Evolutionary conservation across 2,797 vertebrate species (phyloP).

Genomic region (Trichosurus vulpecula): DNA sequence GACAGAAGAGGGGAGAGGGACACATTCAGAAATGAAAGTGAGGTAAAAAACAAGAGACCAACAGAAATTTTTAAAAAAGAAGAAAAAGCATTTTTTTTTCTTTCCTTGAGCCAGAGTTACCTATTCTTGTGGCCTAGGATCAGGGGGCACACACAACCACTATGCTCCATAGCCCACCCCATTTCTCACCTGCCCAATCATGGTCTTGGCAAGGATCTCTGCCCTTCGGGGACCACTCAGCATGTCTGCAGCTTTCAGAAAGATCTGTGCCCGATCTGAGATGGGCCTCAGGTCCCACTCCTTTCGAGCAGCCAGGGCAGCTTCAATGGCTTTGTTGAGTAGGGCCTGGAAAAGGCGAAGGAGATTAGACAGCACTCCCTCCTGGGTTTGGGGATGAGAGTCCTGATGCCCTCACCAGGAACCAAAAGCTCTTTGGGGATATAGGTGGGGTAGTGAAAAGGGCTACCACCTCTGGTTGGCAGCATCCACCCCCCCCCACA

Average conservation of each 20-base stretch:
- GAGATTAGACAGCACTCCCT: neutral
- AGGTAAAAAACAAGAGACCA: neutral
- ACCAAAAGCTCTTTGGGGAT: neutral
- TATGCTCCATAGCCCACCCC: fast-evolving
- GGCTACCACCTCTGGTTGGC: neutral
- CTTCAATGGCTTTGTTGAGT: constrained; percentile 92
- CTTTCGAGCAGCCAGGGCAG: constrained; percentile 88
- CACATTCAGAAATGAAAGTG: neutral
- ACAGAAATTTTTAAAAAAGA: neutral
- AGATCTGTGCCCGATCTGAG: constrained; percentile 92
- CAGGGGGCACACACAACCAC: fast-evolving
- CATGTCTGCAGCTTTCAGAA: constrained; percentile 93
- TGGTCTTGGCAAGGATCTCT: constrained; percentile 95
- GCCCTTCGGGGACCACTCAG: constrained; percentile 91
- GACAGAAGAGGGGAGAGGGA: neutral
- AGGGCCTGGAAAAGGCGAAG: constrained; percentile 85
- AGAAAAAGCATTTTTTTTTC: neutral
- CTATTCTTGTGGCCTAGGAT: fast-evolving
- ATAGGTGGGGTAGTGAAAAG: neutral
- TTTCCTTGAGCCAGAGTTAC: neutral
- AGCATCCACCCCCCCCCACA: fast-evolving
- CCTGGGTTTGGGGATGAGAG: neutral
- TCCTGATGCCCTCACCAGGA: neutral
- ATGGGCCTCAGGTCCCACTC: constrained; percentile 95
- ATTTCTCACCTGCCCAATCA: constrained; percentile 93